Percentiles rank a stretch among this genome's conserved stretches.
Conservation (phyloP, 2,113 vertebrate species). For the Calyptomena viridis region DNA sequence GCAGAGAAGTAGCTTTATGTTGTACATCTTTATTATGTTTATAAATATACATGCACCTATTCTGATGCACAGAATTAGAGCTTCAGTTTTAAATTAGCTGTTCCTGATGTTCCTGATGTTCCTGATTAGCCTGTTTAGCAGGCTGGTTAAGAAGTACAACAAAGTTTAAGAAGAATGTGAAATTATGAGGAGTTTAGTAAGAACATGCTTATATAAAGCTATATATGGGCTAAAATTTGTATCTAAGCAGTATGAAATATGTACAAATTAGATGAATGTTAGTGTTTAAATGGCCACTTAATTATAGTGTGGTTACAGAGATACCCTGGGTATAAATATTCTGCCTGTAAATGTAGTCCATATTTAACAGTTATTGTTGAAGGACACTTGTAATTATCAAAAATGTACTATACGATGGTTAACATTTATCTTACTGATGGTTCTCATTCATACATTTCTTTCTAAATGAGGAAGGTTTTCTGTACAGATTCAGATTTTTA, state of each 20-base stretch:
- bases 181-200: background rate
- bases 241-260: background rate
- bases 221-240: background rate
- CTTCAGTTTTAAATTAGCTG: background rate
- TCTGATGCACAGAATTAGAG: background rate
- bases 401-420: background rate
- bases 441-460: background rate
- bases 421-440: background rate
- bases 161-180: background rate
- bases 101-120: too few species aligned
- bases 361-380: background rate
- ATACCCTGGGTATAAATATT: background rate
- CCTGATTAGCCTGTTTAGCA: background rate
- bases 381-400: background rate
- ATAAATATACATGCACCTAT: background rate
- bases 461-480: background rate
- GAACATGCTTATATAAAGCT: background rate
- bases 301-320: background rate
- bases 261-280: background rate
- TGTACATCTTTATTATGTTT: background rate
- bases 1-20: background rate
- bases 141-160: background rate
- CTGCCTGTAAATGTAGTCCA: background rate
- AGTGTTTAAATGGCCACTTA: background rate
- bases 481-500: background rate